Evolutionary conservation across 2,797 vertebrate genomes (phyloP).

Genomic region (Lagorchestes hirsutus): DNA sequence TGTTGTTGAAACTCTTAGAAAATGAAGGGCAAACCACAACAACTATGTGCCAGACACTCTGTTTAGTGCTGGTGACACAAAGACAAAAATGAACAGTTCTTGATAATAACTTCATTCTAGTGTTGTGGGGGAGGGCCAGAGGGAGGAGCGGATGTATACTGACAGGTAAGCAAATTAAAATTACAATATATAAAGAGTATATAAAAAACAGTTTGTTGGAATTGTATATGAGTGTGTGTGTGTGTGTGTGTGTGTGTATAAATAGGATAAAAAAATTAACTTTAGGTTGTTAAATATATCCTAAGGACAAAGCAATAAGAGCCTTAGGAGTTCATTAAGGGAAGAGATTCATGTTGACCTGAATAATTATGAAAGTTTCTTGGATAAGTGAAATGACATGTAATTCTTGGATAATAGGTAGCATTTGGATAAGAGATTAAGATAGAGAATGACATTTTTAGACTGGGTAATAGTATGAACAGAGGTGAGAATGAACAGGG

Average conservation of each 20-base stretch:
- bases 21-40: neutral
- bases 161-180: neutral
- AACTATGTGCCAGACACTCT: neutral
- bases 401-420: neutral
- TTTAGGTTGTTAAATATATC: neutral
- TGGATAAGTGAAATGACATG: neutral
- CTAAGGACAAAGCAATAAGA: neutral
- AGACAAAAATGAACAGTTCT: neutral
- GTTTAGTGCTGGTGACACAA: neutral
- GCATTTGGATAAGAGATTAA: neutral
- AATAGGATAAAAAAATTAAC: neutral
- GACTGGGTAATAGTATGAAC: neutral
- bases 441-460: neutral
- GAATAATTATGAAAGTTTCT: neutral
- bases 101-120: neutral
- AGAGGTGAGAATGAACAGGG: neutral
- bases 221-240: neutral
- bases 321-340: neutral
- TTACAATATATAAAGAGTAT: neutral
- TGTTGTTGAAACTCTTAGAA: neutral
- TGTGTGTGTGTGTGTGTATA: neutral
- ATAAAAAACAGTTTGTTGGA: neutral
- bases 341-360: neutral
- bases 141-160: neutral
- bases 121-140: too few relatives aligned